Base-by-base conservation (phyloP, 1,140 invertebrate genomes). In the Scaptomyza graminum region DNA sequence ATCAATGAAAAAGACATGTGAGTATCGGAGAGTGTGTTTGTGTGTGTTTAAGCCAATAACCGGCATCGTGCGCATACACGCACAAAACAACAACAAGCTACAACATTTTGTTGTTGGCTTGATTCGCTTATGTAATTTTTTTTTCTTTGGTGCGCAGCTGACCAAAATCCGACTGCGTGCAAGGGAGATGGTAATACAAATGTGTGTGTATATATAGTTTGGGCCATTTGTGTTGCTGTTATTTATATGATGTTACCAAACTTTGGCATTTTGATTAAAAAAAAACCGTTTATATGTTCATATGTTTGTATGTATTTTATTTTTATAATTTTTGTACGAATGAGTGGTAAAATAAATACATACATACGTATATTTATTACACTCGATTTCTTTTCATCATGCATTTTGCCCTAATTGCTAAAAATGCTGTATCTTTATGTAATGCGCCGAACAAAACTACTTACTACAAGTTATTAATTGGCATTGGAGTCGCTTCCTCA, bases 201-300 rank as follows among this genome's bases (percentile, higher is more conserved):
- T 67, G 55, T 62, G 56, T 76, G 67, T 66, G 66, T 73, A 11
- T 65, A n/a, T 47, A n/a, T 52, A 13, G 18, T 41, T 34, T 43
- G 12, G 22, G 57, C 76, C 47, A 55, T 61, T 74, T 55, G 63
- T 70, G 59, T 56, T 37, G 16, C 44, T 76, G 28, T 13, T 28
- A 43, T 41, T 37, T 61, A 34, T 68, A 68, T 25, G 50, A 61
- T 62, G 61, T 82, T 82, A 71, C 81, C 77, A 84, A 77, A 84
- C 80, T 84, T 84, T 84, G 79, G 79, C 67, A 84, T 83, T 83
- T 83, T 79, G 74, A 79, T 75, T 75, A 51, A 55, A 67, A 55
- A 67, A 82, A 82, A 83, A 77, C 60, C 59, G 79, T 75, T 72
- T 64, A 44, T 59, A n/a, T 54, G 43, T 71, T 15, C 37, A 31